Evolutionary conservation across 2,113 vertebrate genomes (phyloP), one percentile per base, ranked within the genome.

Genomic region (Merops nubicus): DNA sequence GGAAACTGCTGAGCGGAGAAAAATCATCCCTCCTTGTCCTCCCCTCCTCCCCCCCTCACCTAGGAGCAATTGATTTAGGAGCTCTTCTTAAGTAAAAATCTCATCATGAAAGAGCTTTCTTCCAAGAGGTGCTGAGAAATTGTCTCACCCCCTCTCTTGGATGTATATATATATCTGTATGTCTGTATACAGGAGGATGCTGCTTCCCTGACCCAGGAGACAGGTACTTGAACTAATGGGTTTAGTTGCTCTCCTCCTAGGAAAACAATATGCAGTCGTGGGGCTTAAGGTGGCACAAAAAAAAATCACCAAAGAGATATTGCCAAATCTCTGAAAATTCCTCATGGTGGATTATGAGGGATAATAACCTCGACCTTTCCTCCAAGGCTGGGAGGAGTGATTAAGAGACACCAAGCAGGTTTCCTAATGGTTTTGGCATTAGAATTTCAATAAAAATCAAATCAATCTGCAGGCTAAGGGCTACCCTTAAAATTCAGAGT

Each of bases 51-150:
- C 82, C 40, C 78, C 54, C 74, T 89, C 0, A 6, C 69, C 87
- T 81, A 48, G 57, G 28, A 90, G 85, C 74, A 92, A 97, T 96
- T 96, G 92, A 96, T 97, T 97, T 95, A 97, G 90, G 91, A 94
- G 91, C 65, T 89, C 93, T 93, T 83, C 89, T 89, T 96, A 90
- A 97, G 92, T 95, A 95, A 97, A 94, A 88, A 97, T 91, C 89
- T 97, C 96, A 97, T 97, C 96, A 97, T 1, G 63, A 82, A 96
- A 97, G 90, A 96, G 96, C 88, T 96, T 91, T 91, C 83, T 90
- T 87, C 64, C 1, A 8, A 94, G 88, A 91, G 54, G 43, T 20
- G 8, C 69, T 72, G 89, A 77, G 85, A 96, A 95, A 96, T 88
- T 70, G 77, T 83, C 33, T 95, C 3, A 0, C 43, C 36, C 36